A percentile compares a stretch with the other conserved stretches of the same genome.
These are phyloP conservation scores for Sarcophaga subvicina DNA, from an alignment of 2,888 invertebrate genomes.

Conservation along the genomic window DNA sequence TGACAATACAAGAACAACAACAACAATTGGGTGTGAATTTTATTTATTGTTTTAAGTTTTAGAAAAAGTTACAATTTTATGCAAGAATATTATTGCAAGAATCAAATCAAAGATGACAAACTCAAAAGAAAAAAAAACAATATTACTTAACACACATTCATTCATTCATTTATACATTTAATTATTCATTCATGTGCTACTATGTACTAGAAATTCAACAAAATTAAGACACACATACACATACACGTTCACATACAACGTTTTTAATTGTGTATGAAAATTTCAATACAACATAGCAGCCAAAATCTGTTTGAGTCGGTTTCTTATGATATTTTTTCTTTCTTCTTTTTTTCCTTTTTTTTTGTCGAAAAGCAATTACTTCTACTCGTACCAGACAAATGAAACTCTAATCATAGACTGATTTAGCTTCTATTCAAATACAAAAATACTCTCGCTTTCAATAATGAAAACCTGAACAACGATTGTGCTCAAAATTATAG, in stretches of 20 bases:
- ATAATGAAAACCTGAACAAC: slow-evolving; percentile 17
- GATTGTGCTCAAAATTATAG: slow-evolving; percentile 47
- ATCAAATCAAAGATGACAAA: background rate
- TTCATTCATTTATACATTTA: background rate
- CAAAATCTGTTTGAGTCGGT: background rate
- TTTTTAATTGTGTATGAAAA: background rate
- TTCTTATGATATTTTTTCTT: background rate
- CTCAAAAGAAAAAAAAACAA: slow-evolving; percentile 22
- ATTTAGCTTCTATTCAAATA: slow-evolving; percentile 59
- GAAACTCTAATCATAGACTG: slow-evolving; percentile 67
- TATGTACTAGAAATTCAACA: slow-evolving; percentile 50
- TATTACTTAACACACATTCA: slow-evolving; percentile 19
- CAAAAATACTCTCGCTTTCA: slow-evolving; percentile 61
- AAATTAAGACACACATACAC: slow-evolving; percentile 49
- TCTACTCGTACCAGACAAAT: slow-evolving; percentile 63
- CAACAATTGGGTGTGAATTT: slow-evolving; percentile 56
- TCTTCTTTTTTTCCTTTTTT: background rate
- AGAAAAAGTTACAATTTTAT: slow-evolving; percentile 37
- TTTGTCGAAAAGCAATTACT: slow-evolving; percentile 49
- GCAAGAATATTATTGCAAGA: slow-evolving; percentile 57
- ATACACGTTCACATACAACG: slow-evolving; percentile 30
- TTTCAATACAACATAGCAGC: slow-evolving; percentile 11
- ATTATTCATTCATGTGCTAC: slow-evolving; percentile 28
- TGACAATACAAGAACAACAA: slow-evolving; percentile 35
- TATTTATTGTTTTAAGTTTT: slow-evolving; percentile 60